A percentile compares a stretch with the other conserved stretches of the same genome.
These are phyloP conservation scores for Athrips mouffetella DNA, from an alignment of 2,888 invertebrate genomes.

Conservation along the genomic window DNA sequence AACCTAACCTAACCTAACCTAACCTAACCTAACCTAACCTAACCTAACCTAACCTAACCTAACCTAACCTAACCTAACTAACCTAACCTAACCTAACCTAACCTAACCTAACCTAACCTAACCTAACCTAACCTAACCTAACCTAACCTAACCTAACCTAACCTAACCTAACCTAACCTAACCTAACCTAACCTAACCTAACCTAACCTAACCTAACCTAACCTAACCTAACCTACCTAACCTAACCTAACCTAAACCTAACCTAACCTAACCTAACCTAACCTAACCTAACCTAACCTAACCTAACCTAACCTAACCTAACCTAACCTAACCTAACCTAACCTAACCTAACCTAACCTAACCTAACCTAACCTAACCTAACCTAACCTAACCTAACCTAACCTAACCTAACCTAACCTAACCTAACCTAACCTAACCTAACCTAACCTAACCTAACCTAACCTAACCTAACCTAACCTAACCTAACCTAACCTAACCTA, in stretches of 20 bases:
- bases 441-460: constrained; percentile 21
- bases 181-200: neutral
- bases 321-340: constrained; percentile 23
- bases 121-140: constrained; percentile 9
- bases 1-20: constrained; percentile 9
- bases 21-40: constrained; percentile 9
- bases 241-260: constrained; percentile 20
- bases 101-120: constrained; percentile 8
- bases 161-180: neutral
- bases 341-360: constrained; percentile 13
- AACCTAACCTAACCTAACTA: constrained; percentile 16
- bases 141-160: constrained; percentile 9
- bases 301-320: constrained; percentile 10
- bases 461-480: constrained; percentile 22
- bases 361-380: constrained; percentile 8
- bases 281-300: constrained; percentile 8
- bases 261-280: constrained; percentile 8
- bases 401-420: constrained; percentile 9
- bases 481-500: constrained; percentile 22
- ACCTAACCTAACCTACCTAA: constrained; percentile 6
- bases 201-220: constrained; percentile 4
- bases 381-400: constrained; percentile 19
- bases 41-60: constrained; percentile 9
- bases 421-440: constrained; percentile 15
- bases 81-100: constrained; percentile 8